Evolutionary conservation across 30 jellyfish, hydroid and myxozoan genomes (phyloP).

Genomic region (Hydractinia echinata): DNA sequence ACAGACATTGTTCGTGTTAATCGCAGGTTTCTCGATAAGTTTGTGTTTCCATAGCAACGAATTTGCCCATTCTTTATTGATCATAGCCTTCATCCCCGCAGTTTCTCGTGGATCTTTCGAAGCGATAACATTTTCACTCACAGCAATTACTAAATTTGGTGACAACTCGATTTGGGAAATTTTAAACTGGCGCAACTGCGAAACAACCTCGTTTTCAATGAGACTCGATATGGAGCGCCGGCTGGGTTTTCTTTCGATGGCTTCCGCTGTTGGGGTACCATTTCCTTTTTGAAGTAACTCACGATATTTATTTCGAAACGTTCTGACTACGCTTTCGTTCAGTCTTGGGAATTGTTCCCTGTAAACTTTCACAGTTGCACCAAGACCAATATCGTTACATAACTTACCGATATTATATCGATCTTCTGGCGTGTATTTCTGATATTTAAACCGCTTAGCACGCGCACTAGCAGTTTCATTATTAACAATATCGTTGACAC

Average conservation of each 20-base stretch:
- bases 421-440: slow-evolving; percentile 29
- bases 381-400: slow-evolving; percentile 21
- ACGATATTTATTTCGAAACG: slow-evolving; percentile 21
- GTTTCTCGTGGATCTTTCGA: slow-evolving; percentile 2
- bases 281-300: slow-evolving; percentile 7
- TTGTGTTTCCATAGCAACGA: slow-evolving; percentile 28
- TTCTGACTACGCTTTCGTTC: slow-evolving; percentile 24
- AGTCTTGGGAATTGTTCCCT: slow-evolving; percentile 19
- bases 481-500: neutral
- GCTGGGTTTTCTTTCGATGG: slow-evolving; percentile 23
- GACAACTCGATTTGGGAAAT: slow-evolving; percentile 10
- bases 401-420: slow-evolving; percentile 23
- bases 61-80: slow-evolving; percentile 25
- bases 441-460: slow-evolving; percentile 16
- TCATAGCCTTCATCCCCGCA: neutral
- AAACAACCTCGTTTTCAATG: slow-evolving; percentile 19
- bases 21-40: slow-evolving; percentile 11
- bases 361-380: slow-evolving; percentile 22
- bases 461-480: neutral
- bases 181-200: slow-evolving; percentile 13
- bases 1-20: slow-evolving; percentile 10
- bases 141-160: slow-evolving; percentile 13
- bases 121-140: neutral
- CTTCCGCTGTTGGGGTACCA: slow-evolving; percentile 20
- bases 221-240: slow-evolving; percentile 20